Conservation (phyloP, 2,113 vertebrate species). For the Myiozetetes cayanensis region DNA sequence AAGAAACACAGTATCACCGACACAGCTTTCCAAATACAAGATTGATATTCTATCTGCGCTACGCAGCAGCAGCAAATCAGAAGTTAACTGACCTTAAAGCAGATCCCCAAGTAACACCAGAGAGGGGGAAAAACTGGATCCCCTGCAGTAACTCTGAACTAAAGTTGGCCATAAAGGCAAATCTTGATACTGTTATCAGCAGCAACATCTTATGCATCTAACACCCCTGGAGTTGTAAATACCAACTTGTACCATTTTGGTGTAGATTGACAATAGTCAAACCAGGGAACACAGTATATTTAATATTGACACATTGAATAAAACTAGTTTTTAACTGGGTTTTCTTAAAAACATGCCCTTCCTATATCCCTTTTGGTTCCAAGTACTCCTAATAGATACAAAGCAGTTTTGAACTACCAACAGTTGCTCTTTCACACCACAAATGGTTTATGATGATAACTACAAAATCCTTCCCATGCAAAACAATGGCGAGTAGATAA, state of each 20-base stretch:
- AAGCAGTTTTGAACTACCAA: neutral
- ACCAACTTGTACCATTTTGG: neutral
- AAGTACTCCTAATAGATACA: neutral
- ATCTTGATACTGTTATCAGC: neutral
- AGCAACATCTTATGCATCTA: neutral
- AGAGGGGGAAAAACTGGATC: rapidly evolving
- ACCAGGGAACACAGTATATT: neutral
- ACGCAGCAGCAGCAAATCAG: neutral
- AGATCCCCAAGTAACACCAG: neutral
- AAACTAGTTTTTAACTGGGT: neutral
- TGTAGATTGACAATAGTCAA: neutral
- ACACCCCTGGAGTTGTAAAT: neutral
- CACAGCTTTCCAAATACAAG: rapidly evolving
- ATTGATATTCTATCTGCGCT: neutral
- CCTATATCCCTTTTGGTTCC: neutral
- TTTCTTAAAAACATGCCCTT: neutral
- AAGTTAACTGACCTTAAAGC: neutral
- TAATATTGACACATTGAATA: neutral
- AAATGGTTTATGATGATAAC: neutral
- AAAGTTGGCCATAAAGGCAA: neutral
- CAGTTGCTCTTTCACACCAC: neutral
- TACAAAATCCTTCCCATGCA: neutral
- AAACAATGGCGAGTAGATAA: neutral
- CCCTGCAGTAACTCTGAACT: neutral
- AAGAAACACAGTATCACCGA: neutral